These are phyloP conservation scores for Trichonephila clavata DNA, from an alignment of 1,140 invertebrate species.

Conservation along the genomic window DNA sequence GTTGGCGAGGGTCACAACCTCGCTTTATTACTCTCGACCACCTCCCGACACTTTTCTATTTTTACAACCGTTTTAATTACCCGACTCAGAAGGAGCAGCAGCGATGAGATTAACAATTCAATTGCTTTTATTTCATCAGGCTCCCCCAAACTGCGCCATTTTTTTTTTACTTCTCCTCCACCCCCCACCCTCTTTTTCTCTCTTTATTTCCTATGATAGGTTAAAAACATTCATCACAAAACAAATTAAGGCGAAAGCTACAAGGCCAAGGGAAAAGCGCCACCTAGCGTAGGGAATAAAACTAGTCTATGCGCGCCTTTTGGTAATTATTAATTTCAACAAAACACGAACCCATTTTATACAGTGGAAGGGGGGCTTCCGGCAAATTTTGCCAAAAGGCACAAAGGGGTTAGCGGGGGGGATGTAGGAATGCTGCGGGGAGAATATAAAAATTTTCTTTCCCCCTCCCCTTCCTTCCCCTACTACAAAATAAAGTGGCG, in stretches of 20 bases:
- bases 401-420: neutral
- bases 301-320: neutral
- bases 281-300: neutral
- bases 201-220: conserved; percentile 12
- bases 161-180: neutral
- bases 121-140: neutral
- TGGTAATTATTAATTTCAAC: conserved; percentile 71
- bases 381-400: conserved; percentile 29
- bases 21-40: neutral
- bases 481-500: conserved; percentile 57
- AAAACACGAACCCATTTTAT: conserved; percentile 67
- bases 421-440: neutral
- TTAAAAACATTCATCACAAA: conserved; percentile 23
- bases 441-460: conserved; percentile 44
- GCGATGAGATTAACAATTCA: conserved; percentile 18
- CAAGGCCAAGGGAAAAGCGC: conserved; percentile 28
- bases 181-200: neutral
- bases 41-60: neutral
- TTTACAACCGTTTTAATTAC: neutral
- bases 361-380: neutral
- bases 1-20: neutral
- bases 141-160: neutral
- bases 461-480: neutral
- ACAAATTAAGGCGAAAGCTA: conserved; percentile 30
- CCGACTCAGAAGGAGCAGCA: neutral